Evolutionary conservation across 1,140 invertebrate species (phyloP), one percentile per base, ranked within the genome.

Genomic region (Heliconius nattereri): DNA sequence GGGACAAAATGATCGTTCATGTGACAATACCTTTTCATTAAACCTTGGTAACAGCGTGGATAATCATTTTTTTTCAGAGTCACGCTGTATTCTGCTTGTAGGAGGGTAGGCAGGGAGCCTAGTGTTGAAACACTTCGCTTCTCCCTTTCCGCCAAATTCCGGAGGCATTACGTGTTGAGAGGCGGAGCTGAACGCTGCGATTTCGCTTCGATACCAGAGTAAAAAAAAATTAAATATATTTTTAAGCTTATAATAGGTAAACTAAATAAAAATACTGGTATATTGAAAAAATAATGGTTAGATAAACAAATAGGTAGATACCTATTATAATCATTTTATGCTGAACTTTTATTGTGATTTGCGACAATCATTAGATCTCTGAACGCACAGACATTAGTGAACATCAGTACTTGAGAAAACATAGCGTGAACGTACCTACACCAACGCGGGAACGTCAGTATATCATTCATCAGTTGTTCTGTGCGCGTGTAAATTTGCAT

Each of bases 381-480:
- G 85, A 83, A 83, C 80, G 79, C 80, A 75, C 78, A 70, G 80
- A 76, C 79, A 82, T 82, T 80, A 82, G 49, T 52, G 80, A 76
- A 75, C 60, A 60, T 73, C 78, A 78, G 73, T 78, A 78, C 73
- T 78, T 85, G 78, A 76, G 78, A 81, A 74, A 73, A 76, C 70
- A 75, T 72, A 77, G 83, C 81, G 83, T 71, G 75, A 83, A 83
- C 73, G 76, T 80, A 78, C 60, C 75, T 80, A 78, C 71, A 75
- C 75, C 29, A 71, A 72, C 79, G 80, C 40, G 40, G 40, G 40
- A 45, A 45, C 83, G 85, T 88, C 88, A 85, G 89, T 87, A 85
- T 86, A 93, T 92, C 89, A 89, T 92, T 92, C 88, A 92, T 93
- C 89, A 91, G 87, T 73, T 83, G 88, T 85, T 86, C 82, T 84